These are phyloP conservation scores for Acomys russatus DNA, from an alignment of 2,797 vertebrate species.

Conservation along the genomic window DNA sequence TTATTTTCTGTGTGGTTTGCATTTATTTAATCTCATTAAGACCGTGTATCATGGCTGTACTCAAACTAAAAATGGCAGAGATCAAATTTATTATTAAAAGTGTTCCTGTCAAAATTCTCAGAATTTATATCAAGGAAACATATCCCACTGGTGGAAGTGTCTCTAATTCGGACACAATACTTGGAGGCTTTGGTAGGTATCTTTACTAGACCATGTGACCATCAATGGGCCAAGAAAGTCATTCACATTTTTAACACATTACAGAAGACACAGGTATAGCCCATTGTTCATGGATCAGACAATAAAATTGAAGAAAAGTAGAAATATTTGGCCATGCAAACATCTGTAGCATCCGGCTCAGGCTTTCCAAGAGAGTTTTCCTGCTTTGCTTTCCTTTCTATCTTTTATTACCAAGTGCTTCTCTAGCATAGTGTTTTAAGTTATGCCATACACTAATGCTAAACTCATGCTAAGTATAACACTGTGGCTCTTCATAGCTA, in stretches of 20 bases:
- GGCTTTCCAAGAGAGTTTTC: too few species aligned
- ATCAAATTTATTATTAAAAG: background rate
- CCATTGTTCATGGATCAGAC: background rate
- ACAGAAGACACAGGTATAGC: background rate
- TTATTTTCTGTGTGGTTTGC: background rate
- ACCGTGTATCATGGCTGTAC: background rate
- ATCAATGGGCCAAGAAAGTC: background rate
- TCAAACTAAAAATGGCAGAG: background rate
- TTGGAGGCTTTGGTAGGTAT: background rate
- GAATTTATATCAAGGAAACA: background rate
- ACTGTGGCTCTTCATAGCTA: background rate
- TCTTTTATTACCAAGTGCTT: background rate
- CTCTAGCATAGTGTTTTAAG: background rate
- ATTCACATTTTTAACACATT: background rate
- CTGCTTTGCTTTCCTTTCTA: accelerated
- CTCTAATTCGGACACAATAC: accelerated
- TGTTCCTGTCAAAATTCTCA: background rate
- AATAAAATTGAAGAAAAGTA: background rate
- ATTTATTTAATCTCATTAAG: slow-evolving; percentile 3
- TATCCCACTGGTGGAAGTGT: background rate
- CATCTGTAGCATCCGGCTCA: background rate
- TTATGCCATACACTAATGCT: background rate
- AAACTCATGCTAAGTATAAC: background rate
- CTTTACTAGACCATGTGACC: background rate
- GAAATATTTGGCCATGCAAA: background rate